phyloP scores from a whole-genome alignment of 2,113 vertebrate genomes.

The Crotalus tigris region DNA sequence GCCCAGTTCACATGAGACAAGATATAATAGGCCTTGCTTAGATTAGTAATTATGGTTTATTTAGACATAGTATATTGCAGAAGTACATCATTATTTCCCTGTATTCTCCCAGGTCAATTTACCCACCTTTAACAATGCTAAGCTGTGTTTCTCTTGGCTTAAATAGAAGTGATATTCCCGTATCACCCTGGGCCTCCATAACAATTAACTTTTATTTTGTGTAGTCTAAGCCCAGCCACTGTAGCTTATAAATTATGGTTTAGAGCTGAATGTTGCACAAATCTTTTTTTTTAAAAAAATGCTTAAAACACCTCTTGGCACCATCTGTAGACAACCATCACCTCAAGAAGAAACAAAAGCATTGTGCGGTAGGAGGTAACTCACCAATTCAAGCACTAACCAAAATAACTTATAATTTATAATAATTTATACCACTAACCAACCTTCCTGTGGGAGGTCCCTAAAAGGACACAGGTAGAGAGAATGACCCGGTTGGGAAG shows the following conservation, averaged over 20 bases:
- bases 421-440: background rate
- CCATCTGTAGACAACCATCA: background rate
- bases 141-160: background rate
- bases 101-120: background rate
- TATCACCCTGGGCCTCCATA: background rate
- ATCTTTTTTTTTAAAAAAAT: too few relatives aligned
- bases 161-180: background rate
- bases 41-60: background rate
- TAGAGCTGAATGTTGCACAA: background rate
- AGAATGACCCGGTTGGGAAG: background rate
- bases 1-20: background rate
- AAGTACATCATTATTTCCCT: background rate
- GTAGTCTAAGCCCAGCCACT: background rate
- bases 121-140: background rate
- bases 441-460: background rate
- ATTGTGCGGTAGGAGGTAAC: background rate
- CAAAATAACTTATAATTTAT: background rate
- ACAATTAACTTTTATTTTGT: background rate
- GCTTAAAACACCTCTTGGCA: background rate
- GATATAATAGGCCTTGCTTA: background rate
- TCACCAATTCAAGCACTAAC: background rate
- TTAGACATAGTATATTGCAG: background rate
- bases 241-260: background rate
- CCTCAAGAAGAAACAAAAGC: background rate
- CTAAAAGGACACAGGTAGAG: background rate